These are phyloP conservation scores for Pipistrellus pipistrellus DNA, from an alignment of 2,797 vertebrate genomes.

Conservation along the genomic window DNA sequence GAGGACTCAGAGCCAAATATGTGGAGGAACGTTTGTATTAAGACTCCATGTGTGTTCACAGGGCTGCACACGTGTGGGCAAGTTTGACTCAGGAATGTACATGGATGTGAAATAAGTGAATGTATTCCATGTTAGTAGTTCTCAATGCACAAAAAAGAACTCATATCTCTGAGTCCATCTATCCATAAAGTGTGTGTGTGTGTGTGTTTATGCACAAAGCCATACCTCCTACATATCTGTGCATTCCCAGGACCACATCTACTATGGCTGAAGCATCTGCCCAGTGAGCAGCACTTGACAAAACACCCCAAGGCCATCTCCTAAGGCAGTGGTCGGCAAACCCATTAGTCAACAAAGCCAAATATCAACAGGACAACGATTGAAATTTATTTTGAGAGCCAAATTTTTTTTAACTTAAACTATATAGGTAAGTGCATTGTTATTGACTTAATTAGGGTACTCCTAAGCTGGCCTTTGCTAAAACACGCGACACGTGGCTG, in stretches of 20 bases:
- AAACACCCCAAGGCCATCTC: background rate
- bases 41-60: background rate
- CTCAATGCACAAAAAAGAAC: background rate
- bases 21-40: background rate
- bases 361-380: too few species aligned
- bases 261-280: background rate
- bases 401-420: too few species aligned
- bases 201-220: background rate
- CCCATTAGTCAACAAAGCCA: background rate
- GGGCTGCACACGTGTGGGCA: background rate
- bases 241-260: background rate
- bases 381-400: too few species aligned
- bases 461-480: too few species aligned
- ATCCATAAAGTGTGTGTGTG: too few species aligned
- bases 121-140: background rate
- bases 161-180: background rate
- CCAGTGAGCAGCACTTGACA: background rate
- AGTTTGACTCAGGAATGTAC: slow-evolving; percentile 5
- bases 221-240: too few species aligned
- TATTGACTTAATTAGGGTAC: too few species aligned
- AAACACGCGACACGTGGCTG: too few species aligned
- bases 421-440: too few species aligned
- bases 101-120: background rate
- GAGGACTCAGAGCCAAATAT: background rate
- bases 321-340: too few species aligned